Conservation (phyloP, 2,113 vertebrate species). For the Pristiophorus japonicus region DNA sequence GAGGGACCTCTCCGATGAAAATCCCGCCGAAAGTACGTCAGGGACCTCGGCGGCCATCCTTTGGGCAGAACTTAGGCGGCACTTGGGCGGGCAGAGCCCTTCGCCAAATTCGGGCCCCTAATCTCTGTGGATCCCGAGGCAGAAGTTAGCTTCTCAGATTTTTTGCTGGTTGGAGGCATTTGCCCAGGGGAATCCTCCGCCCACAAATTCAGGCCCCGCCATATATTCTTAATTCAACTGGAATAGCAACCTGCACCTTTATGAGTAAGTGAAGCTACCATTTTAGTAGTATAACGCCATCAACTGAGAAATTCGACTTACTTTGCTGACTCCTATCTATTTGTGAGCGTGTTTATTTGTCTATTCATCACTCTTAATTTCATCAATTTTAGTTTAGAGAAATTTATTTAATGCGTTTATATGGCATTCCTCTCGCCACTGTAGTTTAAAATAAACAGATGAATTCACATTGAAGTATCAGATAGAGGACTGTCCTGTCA, state of each 20-base stretch:
- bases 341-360: neutral
- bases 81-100: no score
- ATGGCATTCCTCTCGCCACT: neutral
- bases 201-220: no score
- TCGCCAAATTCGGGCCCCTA: no score
- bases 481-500: neutral
- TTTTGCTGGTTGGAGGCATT: no score
- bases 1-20: no score
- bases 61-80: no score
- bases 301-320: neutral
- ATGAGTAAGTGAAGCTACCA: neutral
- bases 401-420: neutral
- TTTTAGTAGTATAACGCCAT: neutral
- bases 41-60: no score
- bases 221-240: neutral
- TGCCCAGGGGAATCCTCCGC: no score
- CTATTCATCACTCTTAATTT: neutral
- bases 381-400: neutral
- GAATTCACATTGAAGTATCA: neutral
- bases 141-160: no score
- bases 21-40: no score
- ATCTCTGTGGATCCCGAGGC: no score
- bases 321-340: neutral
- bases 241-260: neutral
- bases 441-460: neutral